Evolutionary conservation across 2,797 vertebrate genomes (phyloP), one percentile per base, ranked within the genome.

Genomic region (Acanthis flammea): DNA sequence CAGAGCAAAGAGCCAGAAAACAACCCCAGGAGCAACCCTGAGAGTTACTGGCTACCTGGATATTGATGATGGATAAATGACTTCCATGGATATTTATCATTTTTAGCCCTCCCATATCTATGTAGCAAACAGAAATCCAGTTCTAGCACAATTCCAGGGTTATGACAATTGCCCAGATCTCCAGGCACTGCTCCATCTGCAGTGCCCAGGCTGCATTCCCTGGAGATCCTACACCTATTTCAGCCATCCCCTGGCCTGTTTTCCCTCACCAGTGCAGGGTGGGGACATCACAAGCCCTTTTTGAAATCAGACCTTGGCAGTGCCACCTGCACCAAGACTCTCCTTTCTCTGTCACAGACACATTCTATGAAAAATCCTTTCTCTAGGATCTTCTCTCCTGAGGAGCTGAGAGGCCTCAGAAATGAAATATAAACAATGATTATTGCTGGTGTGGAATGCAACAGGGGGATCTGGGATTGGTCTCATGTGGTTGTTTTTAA

Each of bases 371-470:
- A 51, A 50, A 51, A 51, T 51, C 48, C 48, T 30, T 51, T 51
- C 1, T 3, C 6, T 6, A 27, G 25, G 25, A 16, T 27, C 9
- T 48, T 16, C 27, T 48, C 25, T 48, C 47, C 47, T 48, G 25
- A 16, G 10, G 11, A 50, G 10, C 48, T 50, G 27, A 50, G 10
- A 50, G 16, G 48, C 27, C 16, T 50, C 48, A 50, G 48, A 5
- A 50, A 50, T 1, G 0, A 50, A 50, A 28, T 28, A 15, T 28
- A 50, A 28, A 7, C 27, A 50, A 4, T 28, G 0, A 7, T 50
- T 28, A 28, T 18, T 50, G 48, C 48, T 11, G 48, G 27, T 50
- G 48, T 50, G 48, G 27, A 50, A 50, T 28, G 16, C 48, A 50
- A 30, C 48, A 30, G 48, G 16, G 28, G 48, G 6, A 50, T 50